Percentiles rank a stretch among this genome's conserved stretches.
phyloP scores from a whole-genome alignment of 2,113 vertebrate genomes.

The Casuarius casuarius region DNA sequence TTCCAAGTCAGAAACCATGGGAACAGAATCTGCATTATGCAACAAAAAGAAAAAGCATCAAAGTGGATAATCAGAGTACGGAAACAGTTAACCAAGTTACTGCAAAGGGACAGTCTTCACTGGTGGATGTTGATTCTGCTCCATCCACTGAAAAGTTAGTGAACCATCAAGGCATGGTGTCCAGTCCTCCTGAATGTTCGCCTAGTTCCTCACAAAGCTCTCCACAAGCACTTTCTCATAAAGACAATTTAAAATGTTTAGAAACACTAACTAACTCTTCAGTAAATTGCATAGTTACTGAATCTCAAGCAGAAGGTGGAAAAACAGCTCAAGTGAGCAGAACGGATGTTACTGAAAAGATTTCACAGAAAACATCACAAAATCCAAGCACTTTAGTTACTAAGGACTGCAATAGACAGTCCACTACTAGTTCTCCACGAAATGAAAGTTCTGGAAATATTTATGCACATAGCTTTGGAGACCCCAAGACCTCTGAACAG shows the following conservation, averaged over 20 bases:
- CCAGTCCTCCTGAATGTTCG: neutral
- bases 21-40: neutral
- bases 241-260: neutral
- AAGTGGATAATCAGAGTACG: neutral
- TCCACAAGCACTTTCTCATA: constrained; percentile 1
- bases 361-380: constrained; percentile 26
- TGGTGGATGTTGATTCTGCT: neutral
- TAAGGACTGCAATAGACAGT: neutral
- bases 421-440: neutral
- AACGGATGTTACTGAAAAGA: neutral
- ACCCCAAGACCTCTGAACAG: neutral
- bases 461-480: neutral
- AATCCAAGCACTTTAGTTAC: constrained; percentile 29
- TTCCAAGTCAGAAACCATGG: constrained; percentile 39
- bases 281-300: neutral
- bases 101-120: neutral
- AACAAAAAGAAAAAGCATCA: constrained; percentile 4
- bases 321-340: neutral
- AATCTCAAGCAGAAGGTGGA: neutral
- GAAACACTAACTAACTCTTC: neutral
- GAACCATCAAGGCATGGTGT: neutral
- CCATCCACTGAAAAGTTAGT: neutral
- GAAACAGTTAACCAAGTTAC: neutral
- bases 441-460: neutral
- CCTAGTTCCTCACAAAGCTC: neutral